Base-by-base conservation (phyloP, 2,888 invertebrate species). In the Trissolcus japonicus region DNA sequence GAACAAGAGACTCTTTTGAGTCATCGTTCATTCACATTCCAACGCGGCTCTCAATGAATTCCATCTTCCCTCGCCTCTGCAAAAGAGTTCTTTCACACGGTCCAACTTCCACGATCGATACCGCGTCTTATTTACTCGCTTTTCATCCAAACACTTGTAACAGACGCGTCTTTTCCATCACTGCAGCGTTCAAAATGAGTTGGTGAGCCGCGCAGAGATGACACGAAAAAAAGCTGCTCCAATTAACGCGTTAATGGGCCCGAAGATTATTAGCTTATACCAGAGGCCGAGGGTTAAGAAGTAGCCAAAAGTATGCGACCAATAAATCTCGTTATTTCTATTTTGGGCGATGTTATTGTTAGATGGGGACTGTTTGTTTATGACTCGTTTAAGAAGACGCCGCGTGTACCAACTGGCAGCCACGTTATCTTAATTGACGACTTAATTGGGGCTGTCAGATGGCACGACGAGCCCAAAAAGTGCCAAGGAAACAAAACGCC, bases 1-100 rank as follows among this genome's bases (percentile, higher is more conserved):
- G 79, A 78, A 81, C 79, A 80, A 80, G 78, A 74, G 78, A 60
- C 72, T 79, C 81, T 80, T 80, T 81, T 79, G 79, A 81, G 81
- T 79, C 79, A 79, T 81, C 75, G 68, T 68, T 75, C 79, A 79
- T 72, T 68, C 77, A 77, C 81, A 81, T 80, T 79, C 80, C 81
- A 79, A 16, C 72, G 68, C 69, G 75, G 72, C 75, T 67, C 73
- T 35, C 69, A 75, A 79, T 75, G 68, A 66, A 75, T 75, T 61
- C 68, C 63, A 40, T 68, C 59, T 57, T 63, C 60, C 57, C 50
- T 46, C 63, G 61, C 11, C 74, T 68, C 75, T 48, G 68, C 67
- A 75, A 75, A 68, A 68, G 68, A 75, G 51, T 75, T 75, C 75
- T 75, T 75, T 75, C 68, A 68, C 75, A 59, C 57, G 68, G 59